Conservation (phyloP, 2,797 vertebrate genomes). For the Sebastes umbrosus region DNA sequence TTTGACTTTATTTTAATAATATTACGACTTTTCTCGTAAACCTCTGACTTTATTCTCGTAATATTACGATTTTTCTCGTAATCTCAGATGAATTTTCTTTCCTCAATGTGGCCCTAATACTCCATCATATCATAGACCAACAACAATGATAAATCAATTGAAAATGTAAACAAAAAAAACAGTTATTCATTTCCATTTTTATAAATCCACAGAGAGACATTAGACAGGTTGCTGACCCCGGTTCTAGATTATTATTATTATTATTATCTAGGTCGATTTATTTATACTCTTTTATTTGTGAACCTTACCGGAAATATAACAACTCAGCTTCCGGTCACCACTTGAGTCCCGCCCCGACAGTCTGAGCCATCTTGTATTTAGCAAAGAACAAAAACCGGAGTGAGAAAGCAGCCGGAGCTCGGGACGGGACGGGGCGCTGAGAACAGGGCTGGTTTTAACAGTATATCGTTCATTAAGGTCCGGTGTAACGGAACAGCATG, state of each 20-base stretch:
- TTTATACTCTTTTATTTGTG: constrained; percentile 55
- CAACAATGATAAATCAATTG: no score
- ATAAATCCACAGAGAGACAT: no score
- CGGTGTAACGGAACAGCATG: constrained; percentile 8
- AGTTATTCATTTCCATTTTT: no score
- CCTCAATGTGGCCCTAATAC: no score
- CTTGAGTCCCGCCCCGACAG: constrained; percentile 62
- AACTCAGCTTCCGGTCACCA: constrained; percentile 27
- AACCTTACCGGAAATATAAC: constrained; percentile 53
- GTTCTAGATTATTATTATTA: constrained; percentile 31
- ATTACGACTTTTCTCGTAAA: no score
- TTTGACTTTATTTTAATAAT: no score
- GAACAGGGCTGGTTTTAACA: not conserved
- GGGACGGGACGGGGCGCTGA: constrained; percentile 12
- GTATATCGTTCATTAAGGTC: not conserved
- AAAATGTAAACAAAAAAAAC: no score
- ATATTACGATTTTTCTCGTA: no score
- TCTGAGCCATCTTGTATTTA: constrained; percentile 76
- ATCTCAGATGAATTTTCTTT: no score
- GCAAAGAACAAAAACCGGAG: constrained; percentile 64
- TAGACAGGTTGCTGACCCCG: not conserved
- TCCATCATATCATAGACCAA: no score
- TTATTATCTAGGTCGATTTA: constrained; percentile 54
- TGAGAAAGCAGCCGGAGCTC: constrained; percentile 5
- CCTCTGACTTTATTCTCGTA: no score